Percentiles rank a stretch among this genome's conserved stretches.
Conservation (phyloP, 2,888 invertebrate genomes). For the Temnothorax rugatulus region DNA sequence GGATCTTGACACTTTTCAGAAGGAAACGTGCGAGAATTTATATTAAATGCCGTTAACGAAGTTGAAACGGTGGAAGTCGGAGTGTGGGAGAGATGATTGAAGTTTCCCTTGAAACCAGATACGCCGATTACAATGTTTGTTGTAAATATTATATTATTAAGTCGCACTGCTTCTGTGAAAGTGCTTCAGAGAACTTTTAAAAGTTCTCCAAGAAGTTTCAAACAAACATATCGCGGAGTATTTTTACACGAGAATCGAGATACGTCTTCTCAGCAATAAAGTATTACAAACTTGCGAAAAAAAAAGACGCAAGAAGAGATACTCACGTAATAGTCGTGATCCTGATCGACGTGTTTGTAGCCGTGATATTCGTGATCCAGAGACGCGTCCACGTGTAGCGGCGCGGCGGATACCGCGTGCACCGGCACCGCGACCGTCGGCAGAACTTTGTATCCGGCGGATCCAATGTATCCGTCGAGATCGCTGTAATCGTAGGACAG, state of each 20-base stretch:
- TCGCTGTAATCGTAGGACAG: constrained; percentile 81
- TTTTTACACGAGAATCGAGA: background rate
- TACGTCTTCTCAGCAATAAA: background rate
- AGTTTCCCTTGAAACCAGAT: background rate
- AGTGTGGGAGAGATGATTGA: background rate
- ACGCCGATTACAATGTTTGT: background rate
- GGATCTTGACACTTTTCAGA: constrained; percentile 17
- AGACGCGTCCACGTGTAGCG: constrained; percentile 75
- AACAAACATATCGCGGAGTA: background rate
- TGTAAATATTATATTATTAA: background rate
- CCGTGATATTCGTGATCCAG: constrained; percentile 73
- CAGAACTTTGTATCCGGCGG: constrained; percentile 79
- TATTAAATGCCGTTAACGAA: constrained; percentile 13
- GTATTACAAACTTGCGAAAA: background rate
- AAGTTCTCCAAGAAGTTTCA: background rate
- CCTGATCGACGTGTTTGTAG: constrained; percentile 77
- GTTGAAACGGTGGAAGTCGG: background rate
- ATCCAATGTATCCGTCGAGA: constrained; percentile 79
- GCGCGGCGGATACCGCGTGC: constrained; percentile 84
- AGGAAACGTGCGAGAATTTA: constrained; percentile 11
- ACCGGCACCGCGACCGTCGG: constrained; percentile 84
- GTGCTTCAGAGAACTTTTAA: background rate
- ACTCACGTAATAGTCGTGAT: constrained; percentile 84
- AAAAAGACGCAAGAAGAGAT: background rate
- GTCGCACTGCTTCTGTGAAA: background rate